Base-by-base conservation (phyloP, 2,888 invertebrate species). In the Entomobrya proxima region DNA sequence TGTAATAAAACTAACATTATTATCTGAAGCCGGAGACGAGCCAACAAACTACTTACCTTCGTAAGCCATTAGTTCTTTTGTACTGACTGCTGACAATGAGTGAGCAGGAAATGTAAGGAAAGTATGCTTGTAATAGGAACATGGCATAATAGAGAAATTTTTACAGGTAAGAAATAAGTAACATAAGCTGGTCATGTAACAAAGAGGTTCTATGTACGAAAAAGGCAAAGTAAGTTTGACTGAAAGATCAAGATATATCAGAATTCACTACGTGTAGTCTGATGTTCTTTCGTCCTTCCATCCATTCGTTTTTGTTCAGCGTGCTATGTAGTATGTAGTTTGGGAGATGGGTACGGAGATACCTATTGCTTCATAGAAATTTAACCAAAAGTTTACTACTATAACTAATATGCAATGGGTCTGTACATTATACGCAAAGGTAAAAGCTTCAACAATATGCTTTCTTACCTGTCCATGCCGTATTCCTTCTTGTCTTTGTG, bases 1-100 rank as follows among this genome's bases (percentile, higher is more conserved):
- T 37, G 74, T 75, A 44, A 69, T 74, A 74, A 81, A 67, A 81
- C 58, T 58, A 81, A 40, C 74, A 80, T 55, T 61, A 81, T 61
- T 47, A 78, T 27, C 47, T 27, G 32, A 35, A 18, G 64, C 35
- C n/a, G 18, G 52, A 50, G 21, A 5, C 13, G 32, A 52, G n/a
- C 2, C 5, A 9, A 2, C 11, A 35, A 35, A 18, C 24, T 5
- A 35, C 18, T 18, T 18, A 35, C 32, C 21, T 52, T 24, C 6
- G n/a, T 40, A 69, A 47, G n/a, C 2, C 32, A 40, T 75, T 52
- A 18, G 15, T 11, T 74, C 32, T 74, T 44, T 50, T 30, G 7
- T 40, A 40, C 24, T 18, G n/a, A n/a, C 44, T 15, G 44, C 15
- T 30, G 18, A 47, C 50, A 30, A 74, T 74, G 72, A 74, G 50